A percentile compares a stretch with the other conserved stretches of the same genome.
Conservation (phyloP, 2,797 vertebrate genomes). For the Furcifer pardalis region DNA sequence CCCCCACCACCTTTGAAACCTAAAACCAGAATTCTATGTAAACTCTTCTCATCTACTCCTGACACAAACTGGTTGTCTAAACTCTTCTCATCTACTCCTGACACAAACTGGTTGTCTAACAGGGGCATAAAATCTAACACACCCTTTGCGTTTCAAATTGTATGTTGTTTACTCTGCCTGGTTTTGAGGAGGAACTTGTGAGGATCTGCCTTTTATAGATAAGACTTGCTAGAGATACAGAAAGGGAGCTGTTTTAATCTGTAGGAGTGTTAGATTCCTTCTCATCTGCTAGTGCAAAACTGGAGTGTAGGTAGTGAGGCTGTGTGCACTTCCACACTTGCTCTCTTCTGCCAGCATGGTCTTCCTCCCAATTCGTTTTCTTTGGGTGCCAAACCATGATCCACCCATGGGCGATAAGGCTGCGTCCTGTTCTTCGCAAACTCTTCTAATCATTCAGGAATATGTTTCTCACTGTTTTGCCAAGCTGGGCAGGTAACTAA, state of each 20-base stretch:
- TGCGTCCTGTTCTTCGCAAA: too few relatives aligned
- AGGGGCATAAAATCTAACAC: not conserved
- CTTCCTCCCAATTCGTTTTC: not conserved
- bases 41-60: too few relatives aligned
- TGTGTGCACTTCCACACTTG: not conserved
- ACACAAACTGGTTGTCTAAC: too few relatives aligned
- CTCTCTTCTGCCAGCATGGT: not conserved
- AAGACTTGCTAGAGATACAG: not conserved
- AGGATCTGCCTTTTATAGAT: not conserved
- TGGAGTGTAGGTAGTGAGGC: not conserved
- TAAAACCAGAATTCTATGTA: not conserved
- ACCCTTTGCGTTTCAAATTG: not conserved
- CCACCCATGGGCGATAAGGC: not conserved
- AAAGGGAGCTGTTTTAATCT: not conserved
- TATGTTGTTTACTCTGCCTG: slow-evolving; percentile 8
- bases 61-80: too few relatives aligned
- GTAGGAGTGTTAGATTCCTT: slow-evolving; percentile 1
- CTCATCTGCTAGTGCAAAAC: slow-evolving; percentile 13
- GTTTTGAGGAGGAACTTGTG: slow-evolving; percentile 1
- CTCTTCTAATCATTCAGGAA: too few relatives aligned
- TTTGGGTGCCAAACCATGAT: not conserved
- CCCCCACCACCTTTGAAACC: not conserved
- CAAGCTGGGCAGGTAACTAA: not conserved
- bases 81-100: too few relatives aligned
- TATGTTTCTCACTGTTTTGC: not conserved